Conservation (phyloP, 2,797 vertebrate genomes). For the Loriculus beryllinus region DNA sequence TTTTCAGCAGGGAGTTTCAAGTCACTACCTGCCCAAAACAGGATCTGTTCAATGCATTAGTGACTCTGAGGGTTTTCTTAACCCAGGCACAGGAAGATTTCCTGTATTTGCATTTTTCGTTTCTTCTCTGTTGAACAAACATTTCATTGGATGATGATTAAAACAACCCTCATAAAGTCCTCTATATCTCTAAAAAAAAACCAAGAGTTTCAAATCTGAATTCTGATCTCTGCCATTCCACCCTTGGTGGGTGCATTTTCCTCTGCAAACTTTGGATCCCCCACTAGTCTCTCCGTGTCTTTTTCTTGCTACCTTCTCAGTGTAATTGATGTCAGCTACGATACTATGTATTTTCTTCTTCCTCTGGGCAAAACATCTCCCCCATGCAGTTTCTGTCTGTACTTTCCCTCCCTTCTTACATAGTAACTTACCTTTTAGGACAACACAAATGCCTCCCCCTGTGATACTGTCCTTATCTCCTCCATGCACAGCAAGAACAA, state of each 20-base stretch:
- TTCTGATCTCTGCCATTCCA: background rate
- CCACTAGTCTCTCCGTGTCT: background rate
- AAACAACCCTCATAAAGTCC: background rate
- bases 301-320: background rate
- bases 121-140: background rate
- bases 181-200: background rate
- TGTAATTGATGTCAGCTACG: background rate
- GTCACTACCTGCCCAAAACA: constrained; percentile 10
- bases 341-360: background rate
- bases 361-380: background rate
- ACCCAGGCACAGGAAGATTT: background rate
- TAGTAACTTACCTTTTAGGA: background rate
- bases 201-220: background rate
- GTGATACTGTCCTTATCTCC: constrained; percentile 6
- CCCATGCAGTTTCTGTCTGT: background rate
- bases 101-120: background rate
- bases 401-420: background rate
- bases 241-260: background rate
- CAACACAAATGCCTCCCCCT: background rate
- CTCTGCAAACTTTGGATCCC: background rate
- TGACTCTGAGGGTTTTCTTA: background rate
- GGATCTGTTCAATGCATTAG: background rate
- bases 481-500: constrained; percentile 18
- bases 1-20: constrained; percentile 44
- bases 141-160: background rate